Evolutionary conservation across 2,797 vertebrate genomes (phyloP).

Genomic region (Spinus olivaceus): DNA sequence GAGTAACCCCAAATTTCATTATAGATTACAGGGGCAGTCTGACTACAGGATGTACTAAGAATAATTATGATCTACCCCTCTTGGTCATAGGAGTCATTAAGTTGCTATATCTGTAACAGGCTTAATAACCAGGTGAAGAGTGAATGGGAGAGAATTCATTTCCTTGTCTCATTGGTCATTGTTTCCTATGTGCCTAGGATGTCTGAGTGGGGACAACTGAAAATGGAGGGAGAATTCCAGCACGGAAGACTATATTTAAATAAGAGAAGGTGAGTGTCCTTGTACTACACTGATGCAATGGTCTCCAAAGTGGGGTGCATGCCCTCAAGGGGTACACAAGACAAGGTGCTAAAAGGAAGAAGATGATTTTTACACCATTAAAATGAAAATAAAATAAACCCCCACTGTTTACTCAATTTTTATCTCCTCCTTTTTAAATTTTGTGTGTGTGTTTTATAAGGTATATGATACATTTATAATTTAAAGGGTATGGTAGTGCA

Average conservation of each 20-base stretch:
- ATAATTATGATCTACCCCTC: neutral
- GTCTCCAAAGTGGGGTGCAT: neutral
- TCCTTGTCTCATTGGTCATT: neutral
- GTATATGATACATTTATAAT: neutral
- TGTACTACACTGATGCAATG: neutral
- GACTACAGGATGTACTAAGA: neutral
- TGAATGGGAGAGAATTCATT: neutral
- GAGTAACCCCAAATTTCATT: neutral
- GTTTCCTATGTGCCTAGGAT: neutral
- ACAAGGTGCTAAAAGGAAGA: neutral
- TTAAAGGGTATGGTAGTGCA: neutral
- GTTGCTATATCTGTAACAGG: neutral
- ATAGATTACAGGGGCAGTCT: neutral
- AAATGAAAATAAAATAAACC: neutral
- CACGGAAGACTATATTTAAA: neutral
- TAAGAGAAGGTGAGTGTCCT: neutral
- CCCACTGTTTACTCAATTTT: neutral
- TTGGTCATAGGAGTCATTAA: neutral
- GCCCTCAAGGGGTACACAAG: neutral
- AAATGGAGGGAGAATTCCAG: constrained; percentile 6
- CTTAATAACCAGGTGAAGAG: neutral
- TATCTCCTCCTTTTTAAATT: neutral
- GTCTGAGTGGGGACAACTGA: neutral
- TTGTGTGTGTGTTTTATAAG: neutral
- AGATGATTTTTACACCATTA: neutral